Percentiles rank a stretch among this genome's conserved stretches.
Conservation (phyloP, 2,888 invertebrate species). For the Tenthredo distinguenda region DNA sequence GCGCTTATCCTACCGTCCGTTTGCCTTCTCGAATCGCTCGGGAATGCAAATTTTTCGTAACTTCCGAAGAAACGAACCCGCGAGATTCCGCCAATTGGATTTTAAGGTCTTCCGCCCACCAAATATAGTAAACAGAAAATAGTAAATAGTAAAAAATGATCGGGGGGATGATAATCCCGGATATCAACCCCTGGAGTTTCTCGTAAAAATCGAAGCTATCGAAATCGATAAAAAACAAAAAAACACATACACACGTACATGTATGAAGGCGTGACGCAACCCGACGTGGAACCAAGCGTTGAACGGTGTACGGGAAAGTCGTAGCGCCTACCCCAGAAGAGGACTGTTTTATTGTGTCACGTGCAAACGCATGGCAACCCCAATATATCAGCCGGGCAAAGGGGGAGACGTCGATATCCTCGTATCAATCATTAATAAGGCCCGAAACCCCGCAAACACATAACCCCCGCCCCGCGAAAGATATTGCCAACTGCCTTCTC, state of each 20-base stretch:
- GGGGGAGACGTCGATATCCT: slow-evolving; percentile 77
- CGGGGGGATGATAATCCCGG: neutral
- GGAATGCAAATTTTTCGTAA: slow-evolving; percentile 43
- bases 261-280: slow-evolving; percentile 52
- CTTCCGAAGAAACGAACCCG: slow-evolving; percentile 4
- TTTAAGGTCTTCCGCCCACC: slow-evolving; percentile 5
- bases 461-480: slow-evolving; percentile 62
- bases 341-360: slow-evolving; percentile 76
- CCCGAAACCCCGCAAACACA: slow-evolving; percentile 73
- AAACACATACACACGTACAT: slow-evolving; percentile 51
- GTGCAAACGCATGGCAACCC: slow-evolving; percentile 72
- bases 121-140: neutral
- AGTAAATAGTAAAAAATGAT: slow-evolving; percentile 7
- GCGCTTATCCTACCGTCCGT: slow-evolving; percentile 39
- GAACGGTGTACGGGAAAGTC: slow-evolving; percentile 11
- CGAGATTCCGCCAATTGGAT: slow-evolving; percentile 25
- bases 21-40: slow-evolving; percentile 28
- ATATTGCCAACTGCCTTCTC: slow-evolving; percentile 66
- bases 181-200: neutral
- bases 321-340: slow-evolving; percentile 41
- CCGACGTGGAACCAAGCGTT: slow-evolving; percentile 44
- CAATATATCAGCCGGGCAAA: slow-evolving; percentile 76
- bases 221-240: slow-evolving; percentile 67
- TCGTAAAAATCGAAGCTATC: slow-evolving; percentile 68
- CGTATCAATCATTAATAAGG: slow-evolving; percentile 78